Conservation (phyloP, 2,888 invertebrate species). For the Hypselothyrea guttata region DNA sequence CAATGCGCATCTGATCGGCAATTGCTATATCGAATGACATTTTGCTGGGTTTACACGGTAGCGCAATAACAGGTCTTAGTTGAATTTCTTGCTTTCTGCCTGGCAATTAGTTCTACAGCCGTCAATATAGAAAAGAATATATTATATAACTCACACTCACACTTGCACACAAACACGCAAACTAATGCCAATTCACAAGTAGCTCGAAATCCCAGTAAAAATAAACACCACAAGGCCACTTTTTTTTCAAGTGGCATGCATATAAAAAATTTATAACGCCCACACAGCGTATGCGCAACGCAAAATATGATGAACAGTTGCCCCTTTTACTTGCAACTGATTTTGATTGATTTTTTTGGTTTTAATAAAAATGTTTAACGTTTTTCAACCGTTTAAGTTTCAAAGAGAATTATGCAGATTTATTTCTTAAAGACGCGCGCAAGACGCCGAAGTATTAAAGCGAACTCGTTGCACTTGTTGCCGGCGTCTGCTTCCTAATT, state of each 20-base stretch:
- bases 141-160: background rate
- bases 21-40: conserved; percentile 81
- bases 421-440: background rate
- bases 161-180: conserved; percentile 5
- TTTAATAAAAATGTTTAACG: background rate
- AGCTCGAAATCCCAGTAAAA: conserved; percentile 50
- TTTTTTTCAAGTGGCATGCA: conserved; percentile 27
- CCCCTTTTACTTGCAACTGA: conserved; percentile 18
- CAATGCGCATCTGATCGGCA: conserved; percentile 80
- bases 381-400: background rate
- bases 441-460: conserved; percentile 4
- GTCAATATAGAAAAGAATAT: conserved; percentile 7
- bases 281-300: conserved; percentile 47
- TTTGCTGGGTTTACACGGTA: conserved; percentile 32
- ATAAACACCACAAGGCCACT: conserved; percentile 36
- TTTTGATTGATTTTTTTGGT: conserved; percentile 23
- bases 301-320: conserved; percentile 17
- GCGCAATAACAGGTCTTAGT: conserved; percentile 15
- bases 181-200: conserved; percentile 31
- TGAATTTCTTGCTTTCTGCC: conserved; percentile 42
- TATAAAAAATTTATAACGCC: conserved; percentile 30
- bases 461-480: conserved; percentile 37
- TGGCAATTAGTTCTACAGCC: conserved; percentile 19
- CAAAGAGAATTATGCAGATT: background rate
- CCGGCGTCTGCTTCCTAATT: conserved; percentile 15